These are phyloP conservation scores for Pangasianodon hypophthalmus DNA, from an alignment of 2,113 vertebrate genomes.

Conservation along the genomic window DNA sequence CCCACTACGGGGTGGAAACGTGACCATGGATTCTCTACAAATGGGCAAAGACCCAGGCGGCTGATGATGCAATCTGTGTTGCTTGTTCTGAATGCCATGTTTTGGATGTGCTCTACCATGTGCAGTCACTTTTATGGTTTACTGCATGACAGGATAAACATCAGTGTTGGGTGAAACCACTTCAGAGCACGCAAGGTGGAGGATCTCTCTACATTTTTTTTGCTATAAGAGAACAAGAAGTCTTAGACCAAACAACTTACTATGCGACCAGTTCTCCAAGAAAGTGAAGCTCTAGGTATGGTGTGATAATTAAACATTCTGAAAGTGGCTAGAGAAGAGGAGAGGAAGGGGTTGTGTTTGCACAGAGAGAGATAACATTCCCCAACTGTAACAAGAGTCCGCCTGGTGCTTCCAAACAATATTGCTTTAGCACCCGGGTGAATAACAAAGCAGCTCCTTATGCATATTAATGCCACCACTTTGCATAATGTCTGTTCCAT, in stretches of 20 bases:
- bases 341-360: slow-evolving; percentile 63
- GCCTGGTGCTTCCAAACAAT: slow-evolving; percentile 62
- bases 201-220: slow-evolving; percentile 17
- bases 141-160: slow-evolving; percentile 11
- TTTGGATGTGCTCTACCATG: neutral
- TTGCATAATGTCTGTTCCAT: slow-evolving; percentile 81
- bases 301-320: slow-evolving; percentile 66
- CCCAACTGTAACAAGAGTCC: slow-evolving; percentile 61
- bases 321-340: slow-evolving; percentile 46
- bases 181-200: neutral
- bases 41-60: neutral
- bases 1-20: neutral
- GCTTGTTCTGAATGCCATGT: neutral
- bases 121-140: slow-evolving; percentile 34
- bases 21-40: neutral
- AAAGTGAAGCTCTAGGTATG: slow-evolving; percentile 53
- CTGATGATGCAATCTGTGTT: slow-evolving; percentile 24
- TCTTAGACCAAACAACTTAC: slow-evolving; percentile 5
- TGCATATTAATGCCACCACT: slow-evolving; percentile 83
- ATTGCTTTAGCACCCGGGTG: slow-evolving; percentile 67
- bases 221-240: neutral
- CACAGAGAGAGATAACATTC: slow-evolving; percentile 62
- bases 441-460: slow-evolving; percentile 73
- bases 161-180: neutral
- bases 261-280: slow-evolving; percentile 50